Base-by-base conservation (phyloP, 2,888 invertebrate genomes). In the Apodemia zela region DNA sequence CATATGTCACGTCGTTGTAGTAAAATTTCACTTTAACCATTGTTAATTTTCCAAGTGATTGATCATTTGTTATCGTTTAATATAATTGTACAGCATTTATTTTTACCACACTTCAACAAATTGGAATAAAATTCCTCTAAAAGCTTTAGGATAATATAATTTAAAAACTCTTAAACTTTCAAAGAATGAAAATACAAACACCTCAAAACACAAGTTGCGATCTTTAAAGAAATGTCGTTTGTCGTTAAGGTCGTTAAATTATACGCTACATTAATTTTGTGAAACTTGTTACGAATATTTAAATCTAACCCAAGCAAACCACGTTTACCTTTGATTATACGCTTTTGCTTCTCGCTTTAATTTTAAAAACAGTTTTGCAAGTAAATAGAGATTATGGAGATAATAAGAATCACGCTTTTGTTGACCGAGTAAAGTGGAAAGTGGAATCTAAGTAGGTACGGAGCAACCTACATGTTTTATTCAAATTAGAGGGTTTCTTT, bases 231-330 rank as follows among this genome's bases (percentile, higher is more conserved):
- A 25, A 54, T 54, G 21, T 18, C 3, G 17, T 49, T 63, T 65
- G 62, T 64, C 59, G 51, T 29, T 54, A 54, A 54, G 58, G 65
- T 63, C 69, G 65, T 70, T 65, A 67, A 66, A 70, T 70, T 69
- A 67, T 67, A 65, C 68, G 69, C 67, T 60, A 69, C 70, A 67
- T 69, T 69, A 62, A 61, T 51, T 59, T 64, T 29, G 58, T 60
- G 62, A 67, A 66, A 61, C 58, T 49, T 62, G 42, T 60, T 51
- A 59, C 60, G 60, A 66, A 66, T 64, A 66, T 57, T 57, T 57
- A 57, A 54, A 57, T 29, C 54, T 54, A 54, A 29, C 54, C 25
- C 29, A 21, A 21, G 29, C 21, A 54, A 54, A 15, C 21, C 21
- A 21, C 15, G 7, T 25, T 54, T 15, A 45, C 21, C 54, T 54